A percentile compares a stretch with the other conserved stretches of the same genome.
These are phyloP conservation scores for Spodoptera litura DNA, from an alignment of 1,140 invertebrate species.

Conservation along the genomic window DNA sequence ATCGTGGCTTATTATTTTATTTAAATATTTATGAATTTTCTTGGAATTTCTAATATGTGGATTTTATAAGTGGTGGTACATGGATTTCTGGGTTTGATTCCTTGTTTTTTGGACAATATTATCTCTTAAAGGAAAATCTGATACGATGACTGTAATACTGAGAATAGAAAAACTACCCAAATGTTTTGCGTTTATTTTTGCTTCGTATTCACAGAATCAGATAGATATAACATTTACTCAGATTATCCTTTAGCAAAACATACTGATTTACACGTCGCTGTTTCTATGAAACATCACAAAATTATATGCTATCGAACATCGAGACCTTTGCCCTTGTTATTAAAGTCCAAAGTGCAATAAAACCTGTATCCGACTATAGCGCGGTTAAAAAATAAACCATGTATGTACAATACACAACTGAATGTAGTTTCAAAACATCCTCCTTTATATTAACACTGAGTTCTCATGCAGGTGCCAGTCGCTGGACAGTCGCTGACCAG, in stretches of 20 bases:
- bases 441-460: slow-evolving; percentile 26
- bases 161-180: no score
- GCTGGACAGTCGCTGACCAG: slow-evolving; percentile 7
- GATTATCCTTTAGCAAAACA: background rate
- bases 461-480: slow-evolving; percentile 45
- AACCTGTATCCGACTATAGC: background rate
- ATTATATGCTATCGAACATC: background rate
- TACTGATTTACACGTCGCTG: background rate
- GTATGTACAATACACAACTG: background rate
- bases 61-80: no score
- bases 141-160: no score
- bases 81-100: no score
- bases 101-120: no score
- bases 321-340: background rate
- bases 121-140: no score
- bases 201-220: no score
- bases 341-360: slow-evolving; percentile 18
- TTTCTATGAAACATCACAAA: background rate
- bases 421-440: slow-evolving; percentile 32
- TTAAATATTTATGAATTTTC: no score
- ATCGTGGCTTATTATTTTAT: no score
- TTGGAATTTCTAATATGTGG: no score
- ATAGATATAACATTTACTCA: no score
- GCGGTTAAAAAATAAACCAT: slow-evolving; percentile 5
- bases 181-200: no score